Evolutionary conservation across 2,797 vertebrate species (phyloP).

Genomic region (Crotalus adamanteus): DNA sequence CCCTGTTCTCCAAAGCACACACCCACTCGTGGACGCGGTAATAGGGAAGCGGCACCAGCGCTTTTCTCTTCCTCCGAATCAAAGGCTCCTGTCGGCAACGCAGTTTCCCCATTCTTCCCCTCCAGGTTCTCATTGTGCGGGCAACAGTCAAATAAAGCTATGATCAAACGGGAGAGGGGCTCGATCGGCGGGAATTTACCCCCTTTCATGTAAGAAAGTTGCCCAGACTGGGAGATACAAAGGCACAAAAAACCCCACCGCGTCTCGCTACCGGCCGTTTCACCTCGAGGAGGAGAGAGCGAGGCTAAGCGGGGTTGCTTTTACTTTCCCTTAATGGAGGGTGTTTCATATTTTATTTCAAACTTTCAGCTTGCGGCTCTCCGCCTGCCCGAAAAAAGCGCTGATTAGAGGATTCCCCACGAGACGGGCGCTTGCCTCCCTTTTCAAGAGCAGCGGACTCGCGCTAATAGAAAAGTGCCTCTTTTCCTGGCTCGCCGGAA

Average conservation of each 20-base stretch:
- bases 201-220: constrained; percentile 30
- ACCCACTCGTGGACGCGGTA: constrained; percentile 23
- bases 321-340: background rate
- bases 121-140: constrained; percentile 25
- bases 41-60: constrained; percentile 39
- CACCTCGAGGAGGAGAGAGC: background rate
- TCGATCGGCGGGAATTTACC: constrained; percentile 42
- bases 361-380: no score
- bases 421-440: no score
- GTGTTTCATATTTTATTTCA: background rate
- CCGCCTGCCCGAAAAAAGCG: no score
- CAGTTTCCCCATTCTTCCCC: constrained; percentile 37
- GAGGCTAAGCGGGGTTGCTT: background rate
- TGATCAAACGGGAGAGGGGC: constrained; percentile 4
- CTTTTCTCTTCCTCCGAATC: constrained; percentile 43
- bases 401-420: no score
- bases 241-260: background rate
- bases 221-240: constrained; percentile 32
- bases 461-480: no score
- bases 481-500: no score
- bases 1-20: background rate
- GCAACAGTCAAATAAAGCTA: constrained; percentile 40
- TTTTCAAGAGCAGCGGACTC: no score
- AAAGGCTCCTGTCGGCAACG: constrained; percentile 41
- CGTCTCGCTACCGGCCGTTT: background rate